Evolutionary conservation across 2,113 vertebrate genomes (phyloP), one percentile per base, ranked within the genome.

Genomic region (Sorex fumeus): DNA sequence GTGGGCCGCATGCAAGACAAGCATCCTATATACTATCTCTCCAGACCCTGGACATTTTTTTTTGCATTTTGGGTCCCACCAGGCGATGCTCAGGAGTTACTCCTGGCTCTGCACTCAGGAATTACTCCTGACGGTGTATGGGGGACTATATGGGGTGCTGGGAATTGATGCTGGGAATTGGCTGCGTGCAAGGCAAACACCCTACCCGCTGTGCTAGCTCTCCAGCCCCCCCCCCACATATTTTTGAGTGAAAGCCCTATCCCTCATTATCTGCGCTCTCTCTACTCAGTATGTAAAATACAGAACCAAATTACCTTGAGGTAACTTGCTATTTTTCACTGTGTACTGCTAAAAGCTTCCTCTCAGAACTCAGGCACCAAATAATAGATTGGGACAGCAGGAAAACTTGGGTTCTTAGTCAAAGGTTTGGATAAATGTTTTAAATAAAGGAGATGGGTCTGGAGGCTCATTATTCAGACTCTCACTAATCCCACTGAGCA

Each of bases 281-380:
- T 19, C 82, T 81, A 60, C 15, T 92, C 40, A 81, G 23, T 93
- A 23, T 28, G 9, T 90, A 96, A 91, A 84, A 86, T 27, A 34
- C 23, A 64, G 40, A 93, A 84, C 43, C 67, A 71, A 92, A 94
- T 64, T 62, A 45, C 19, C 50, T 94, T 88, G 60, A 69, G 60
- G 75, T 67, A 94, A 83, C 47, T 92, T 88, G 45, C 15, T 82
- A 32, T 75, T 57, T 91, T 90, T 93, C 74, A 74, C 23, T 57
- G 60, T 94, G 47, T 90, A 84, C 28, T 72, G n/a, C 70, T 1
- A 3, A 91, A 32, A 4, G 70, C 27, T 71, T 53, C 36, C 9
- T 87, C 64, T 82, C 45, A 70, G 70, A 91, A 90, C 69, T 67
- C 71, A 64, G 40, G n/a, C 72, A 91, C 36, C 45, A 84, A 88